Evolutionary conservation across 2,888 invertebrate species (phyloP).

Genomic region (Timandra comae): DNA sequence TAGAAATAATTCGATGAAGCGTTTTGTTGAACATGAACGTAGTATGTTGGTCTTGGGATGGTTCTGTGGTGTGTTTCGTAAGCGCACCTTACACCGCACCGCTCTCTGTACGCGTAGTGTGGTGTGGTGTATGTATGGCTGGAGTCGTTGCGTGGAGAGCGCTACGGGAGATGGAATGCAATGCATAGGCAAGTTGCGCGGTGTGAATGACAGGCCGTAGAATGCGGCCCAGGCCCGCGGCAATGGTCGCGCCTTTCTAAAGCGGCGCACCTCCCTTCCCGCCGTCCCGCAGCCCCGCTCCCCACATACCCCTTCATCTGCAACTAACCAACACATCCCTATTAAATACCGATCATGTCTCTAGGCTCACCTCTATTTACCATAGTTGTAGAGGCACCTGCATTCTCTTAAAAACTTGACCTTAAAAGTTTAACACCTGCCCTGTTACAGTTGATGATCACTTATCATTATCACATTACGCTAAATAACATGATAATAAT

Average conservation of each 20-base stretch:
- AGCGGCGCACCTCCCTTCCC: conserved; percentile 63
- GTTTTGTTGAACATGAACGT: conserved; percentile 53
- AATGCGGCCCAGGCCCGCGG: conserved; percentile 75
- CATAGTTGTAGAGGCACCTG: conserved; percentile 67
- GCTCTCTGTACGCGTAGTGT: too few relatives aligned
- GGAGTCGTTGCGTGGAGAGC: conserved; percentile 52
- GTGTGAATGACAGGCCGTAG: conserved; percentile 77
- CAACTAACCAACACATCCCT: conserved; percentile 73
- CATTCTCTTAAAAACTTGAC: conserved; percentile 66
- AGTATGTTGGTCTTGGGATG: conserved; percentile 46
- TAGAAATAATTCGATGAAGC: conserved; percentile 65
- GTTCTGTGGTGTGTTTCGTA: conserved; percentile 51
- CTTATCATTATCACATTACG: conserved; percentile 33
- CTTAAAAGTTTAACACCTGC: conserved; percentile 59
- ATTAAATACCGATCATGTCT: conserved; percentile 75
- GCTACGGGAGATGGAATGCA: conserved; percentile 71
- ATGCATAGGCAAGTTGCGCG: conserved; percentile 75
- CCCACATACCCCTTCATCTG: conserved; percentile 55
- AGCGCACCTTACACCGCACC: conserved; percentile 24
- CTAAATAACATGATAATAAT: conserved; percentile 30
- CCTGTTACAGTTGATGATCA: conserved; percentile 43
- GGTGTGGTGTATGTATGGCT: conserved; percentile 35
- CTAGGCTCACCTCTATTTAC: conserved; percentile 65
- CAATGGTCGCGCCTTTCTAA: conserved; percentile 77
- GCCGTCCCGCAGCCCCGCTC: conserved; percentile 40